Percentiles rank a stretch among this genome's conserved stretches.
These are phyloP conservation scores for Solenopsis fugax DNA, from an alignment of 1,140 invertebrate genomes.

Conservation along the genomic window DNA sequence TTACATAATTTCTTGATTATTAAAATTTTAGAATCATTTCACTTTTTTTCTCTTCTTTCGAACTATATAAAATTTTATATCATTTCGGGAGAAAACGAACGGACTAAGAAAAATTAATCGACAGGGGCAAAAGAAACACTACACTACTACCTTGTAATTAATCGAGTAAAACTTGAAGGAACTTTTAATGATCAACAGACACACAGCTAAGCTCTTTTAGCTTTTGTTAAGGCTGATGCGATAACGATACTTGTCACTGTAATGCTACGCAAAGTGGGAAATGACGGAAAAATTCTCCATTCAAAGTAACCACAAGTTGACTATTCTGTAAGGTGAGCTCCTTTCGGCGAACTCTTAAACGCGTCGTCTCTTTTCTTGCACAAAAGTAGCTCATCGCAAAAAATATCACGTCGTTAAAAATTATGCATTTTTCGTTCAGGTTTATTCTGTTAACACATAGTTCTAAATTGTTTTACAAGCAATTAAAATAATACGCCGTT, in stretches of 20 bases:
- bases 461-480: background rate
- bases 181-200: constrained; percentile 30
- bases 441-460: background rate
- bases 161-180: constrained; percentile 19
- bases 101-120: constrained; percentile 9
- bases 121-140: background rate
- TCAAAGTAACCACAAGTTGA: constrained; percentile 1
- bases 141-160: background rate
- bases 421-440: background rate
- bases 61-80: constrained; percentile 30
- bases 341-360: constrained; percentile 7
- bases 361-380: background rate
- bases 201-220: constrained; percentile 9
- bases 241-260: background rate
- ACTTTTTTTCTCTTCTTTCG: background rate
- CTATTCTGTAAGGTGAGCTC: background rate
- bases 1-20: constrained; percentile 24
- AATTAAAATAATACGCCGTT: background rate
- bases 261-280: background rate
- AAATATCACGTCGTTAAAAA: background rate
- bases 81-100: background rate
- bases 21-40: background rate
- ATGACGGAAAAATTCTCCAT: constrained; percentile 3
- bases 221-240: background rate
- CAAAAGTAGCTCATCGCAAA: background rate